Conservation (phyloP, 2,888 invertebrate species). For the Sminthurinus aureus region DNA sequence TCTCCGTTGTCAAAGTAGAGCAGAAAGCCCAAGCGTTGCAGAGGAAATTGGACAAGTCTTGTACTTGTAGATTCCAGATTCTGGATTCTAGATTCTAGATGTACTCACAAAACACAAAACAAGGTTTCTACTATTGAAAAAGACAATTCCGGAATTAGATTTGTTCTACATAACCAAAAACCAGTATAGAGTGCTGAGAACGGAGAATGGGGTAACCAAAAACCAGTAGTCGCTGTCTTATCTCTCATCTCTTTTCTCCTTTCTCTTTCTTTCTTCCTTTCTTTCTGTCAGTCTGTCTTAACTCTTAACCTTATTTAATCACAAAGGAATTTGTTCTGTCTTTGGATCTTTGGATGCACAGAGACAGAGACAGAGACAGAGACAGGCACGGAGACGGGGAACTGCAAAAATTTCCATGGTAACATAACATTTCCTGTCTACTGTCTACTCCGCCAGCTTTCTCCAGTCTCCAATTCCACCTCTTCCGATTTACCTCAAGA, state of each 20-base stretch:
- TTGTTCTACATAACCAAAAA: background rate
- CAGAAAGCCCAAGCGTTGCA: too few relatives aligned
- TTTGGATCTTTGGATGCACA: background rate
- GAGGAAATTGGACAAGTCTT: too few relatives aligned
- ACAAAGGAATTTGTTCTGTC: background rate
- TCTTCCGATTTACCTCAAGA: background rate
- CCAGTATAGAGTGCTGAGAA: too few relatives aligned
- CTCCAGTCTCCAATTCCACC: background rate
- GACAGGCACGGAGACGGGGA: too few relatives aligned
- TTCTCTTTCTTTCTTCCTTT: background rate
- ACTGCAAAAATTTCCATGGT: background rate
- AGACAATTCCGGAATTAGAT: background rate
- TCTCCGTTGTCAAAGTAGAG: too few relatives aligned
- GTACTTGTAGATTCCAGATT: too few relatives aligned
- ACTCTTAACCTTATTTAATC: background rate
- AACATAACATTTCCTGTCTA: background rate
- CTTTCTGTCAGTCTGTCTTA: background rate
- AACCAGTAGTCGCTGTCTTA: background rate
- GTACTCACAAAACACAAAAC: background rate
- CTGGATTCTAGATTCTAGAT: too few relatives aligned
- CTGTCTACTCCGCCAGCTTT: background rate
- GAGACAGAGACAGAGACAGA: too few relatives aligned
- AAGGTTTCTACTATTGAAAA: background rate
- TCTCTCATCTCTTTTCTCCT: conserved; percentile 1
- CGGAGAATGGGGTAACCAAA: too few relatives aligned